Conservation (phyloP, 2,113 vertebrate species). For the Pluvialis apricaria region DNA sequence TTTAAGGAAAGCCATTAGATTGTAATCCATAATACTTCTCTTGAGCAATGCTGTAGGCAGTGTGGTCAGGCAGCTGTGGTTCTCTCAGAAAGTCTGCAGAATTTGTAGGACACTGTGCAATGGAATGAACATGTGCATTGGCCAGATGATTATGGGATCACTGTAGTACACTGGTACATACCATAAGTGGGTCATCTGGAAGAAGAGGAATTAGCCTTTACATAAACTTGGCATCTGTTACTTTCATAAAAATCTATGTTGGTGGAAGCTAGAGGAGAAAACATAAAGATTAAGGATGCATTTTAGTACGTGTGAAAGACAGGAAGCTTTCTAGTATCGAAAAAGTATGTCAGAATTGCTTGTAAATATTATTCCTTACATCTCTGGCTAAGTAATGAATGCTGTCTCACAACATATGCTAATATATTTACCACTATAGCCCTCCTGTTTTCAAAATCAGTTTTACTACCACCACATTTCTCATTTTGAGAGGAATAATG, state of each 20-base stretch:
- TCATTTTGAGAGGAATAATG: neutral
- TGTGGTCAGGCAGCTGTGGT: neutral
- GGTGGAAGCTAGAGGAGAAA: neutral
- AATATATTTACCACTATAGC: neutral
- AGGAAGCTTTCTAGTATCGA: neutral
- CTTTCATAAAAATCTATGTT: slow-evolving; percentile 1
- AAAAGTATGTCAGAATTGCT: neutral
- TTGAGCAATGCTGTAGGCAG: neutral
- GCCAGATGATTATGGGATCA: slow-evolving; percentile 18
- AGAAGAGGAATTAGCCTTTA: slow-evolving; percentile 31
- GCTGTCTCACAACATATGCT: neutral
- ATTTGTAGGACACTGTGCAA: neutral
- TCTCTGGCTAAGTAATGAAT: neutral
- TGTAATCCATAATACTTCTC: slow-evolving; percentile 5
- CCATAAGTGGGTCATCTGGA: slow-evolving; percentile 27
- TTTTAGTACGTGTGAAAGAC: neutral
- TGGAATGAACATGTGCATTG: neutral
- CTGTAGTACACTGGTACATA: neutral
- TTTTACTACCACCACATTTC: neutral
- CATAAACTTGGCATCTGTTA: slow-evolving; percentile 34
- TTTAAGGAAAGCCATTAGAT: neutral
- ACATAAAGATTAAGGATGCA: neutral
- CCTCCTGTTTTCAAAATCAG: neutral
- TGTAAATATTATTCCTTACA: neutral
- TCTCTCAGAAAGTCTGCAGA: slow-evolving; percentile 10